Evolutionary conservation across 2,888 invertebrate species (phyloP), one percentile per base, ranked within the genome.

Genomic region (Tribolium freemani): DNA sequence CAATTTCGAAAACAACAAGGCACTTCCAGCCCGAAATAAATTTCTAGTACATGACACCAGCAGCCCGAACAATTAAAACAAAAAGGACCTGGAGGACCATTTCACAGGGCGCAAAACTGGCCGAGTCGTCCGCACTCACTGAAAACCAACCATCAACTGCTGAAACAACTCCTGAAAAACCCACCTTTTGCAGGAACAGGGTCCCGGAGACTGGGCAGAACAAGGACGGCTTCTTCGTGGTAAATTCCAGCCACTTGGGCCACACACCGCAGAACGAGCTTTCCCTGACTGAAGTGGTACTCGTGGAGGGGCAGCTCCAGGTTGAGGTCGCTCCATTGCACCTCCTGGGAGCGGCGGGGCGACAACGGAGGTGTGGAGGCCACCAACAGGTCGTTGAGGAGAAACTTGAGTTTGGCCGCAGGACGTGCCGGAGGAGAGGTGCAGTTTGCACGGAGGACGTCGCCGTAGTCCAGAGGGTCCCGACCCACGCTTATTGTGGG

Each of bases 351-450:
- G 10, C 87, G 85, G 0, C 88, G 87, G n/a, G 87, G 87, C 10
- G 87, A 26, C 2, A 26, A 3, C 26, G 26, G 26, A 85, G 2
- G 87, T 86, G 71, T 88, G 38, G 9, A 38, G 3, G 8, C 5
- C 44, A 64, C 64, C 64, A 91, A 90, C 81, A 91, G 90, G 83
- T 94, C 93, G 85, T 95, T 95, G 77, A 95, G 90, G 78, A 90
- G 90, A 80, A 95, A 93, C 81, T 91, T 93, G 74, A 95, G 89
- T 78, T 91, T 90, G 31, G 92, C 92, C 44, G 91, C 89, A 5
- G 95, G 95, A 78, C 90, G 90, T n/a, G 94, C 93, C 3, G 93
- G 92, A 4, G 92, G 90, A 3, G 93, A 91, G n/a, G 93, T 91
- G 86, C 95, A 95, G 87, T 95, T 95, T 57, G 93, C 94, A 69